Evolutionary conservation across 2,888 invertebrate genomes (phyloP), one percentile per base, ranked within the genome.

Genomic region (Clunio marinus): DNA sequence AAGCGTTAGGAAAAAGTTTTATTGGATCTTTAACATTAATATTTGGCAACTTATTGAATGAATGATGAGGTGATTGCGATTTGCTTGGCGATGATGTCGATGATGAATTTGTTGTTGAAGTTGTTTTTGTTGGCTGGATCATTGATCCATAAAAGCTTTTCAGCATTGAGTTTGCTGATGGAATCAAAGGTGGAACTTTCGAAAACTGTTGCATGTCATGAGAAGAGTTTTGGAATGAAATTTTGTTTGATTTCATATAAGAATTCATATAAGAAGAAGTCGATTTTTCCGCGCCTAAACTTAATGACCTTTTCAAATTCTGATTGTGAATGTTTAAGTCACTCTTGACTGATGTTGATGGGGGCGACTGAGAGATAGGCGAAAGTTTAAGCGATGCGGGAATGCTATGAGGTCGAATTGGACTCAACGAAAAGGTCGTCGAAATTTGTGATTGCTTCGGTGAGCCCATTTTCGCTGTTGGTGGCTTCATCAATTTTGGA

Each of bases 1-100:
- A 45, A 17, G 63, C 57, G 41, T 59, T 69, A 32, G 59, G 28
- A 37, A 69, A 57, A 22, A 65, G 57, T 70, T 72, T 15, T 22
- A 57, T 28, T 74, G 37, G 77, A 77, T 59, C 67, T 73, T 75
- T 1, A 74, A 74, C 70, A 74, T 74, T 70, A 75, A 76, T 68
- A 76, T 76, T 28, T 76, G 77, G 25, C 76, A 78, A 1, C 77
- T 74, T 10, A 8, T 55, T 32, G 32, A n/a, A n/a, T n/a, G n/a
- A n/a, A n/a, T n/a, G n/a, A n/a, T n/a, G 15, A 15, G 59, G 15
- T 20, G 60, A 60, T 60, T 35, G 60, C 5, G 35, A 35, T 51
- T 51, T 51, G 15, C 45, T 45, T 45, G 45, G 3, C 32, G 10
- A 7, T 10, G 32, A 32, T n/a, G 10, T 32, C 32, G 32, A 7